Conservation (phyloP, 2,113 vertebrate genomes). For the Oplegnathus fasciatus region DNA sequence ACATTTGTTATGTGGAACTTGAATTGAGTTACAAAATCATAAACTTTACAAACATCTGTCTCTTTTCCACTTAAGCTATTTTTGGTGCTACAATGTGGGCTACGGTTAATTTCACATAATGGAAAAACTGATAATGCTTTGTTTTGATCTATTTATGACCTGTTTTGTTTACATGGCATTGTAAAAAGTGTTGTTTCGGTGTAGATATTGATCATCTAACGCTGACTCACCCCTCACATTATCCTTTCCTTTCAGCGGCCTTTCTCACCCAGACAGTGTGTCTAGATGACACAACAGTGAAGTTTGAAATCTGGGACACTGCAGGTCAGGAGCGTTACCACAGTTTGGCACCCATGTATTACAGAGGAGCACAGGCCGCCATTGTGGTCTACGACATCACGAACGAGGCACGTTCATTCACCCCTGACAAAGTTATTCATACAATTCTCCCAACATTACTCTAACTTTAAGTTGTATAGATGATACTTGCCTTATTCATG, state of each 20-base stretch:
- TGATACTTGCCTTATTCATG: background rate
- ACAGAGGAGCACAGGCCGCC: constrained; percentile 98
- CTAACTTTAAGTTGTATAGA: background rate
- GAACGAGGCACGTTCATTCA: constrained; percentile 88
- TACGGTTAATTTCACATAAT: background rate
- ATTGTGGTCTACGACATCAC: constrained; percentile 99
- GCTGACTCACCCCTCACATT: constrained; percentile 5
- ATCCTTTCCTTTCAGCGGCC: constrained; percentile 86
- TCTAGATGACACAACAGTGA: constrained; percentile 98
- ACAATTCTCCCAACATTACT: background rate
- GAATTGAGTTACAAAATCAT: background rate
- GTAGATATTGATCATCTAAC: background rate
- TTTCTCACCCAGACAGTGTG: constrained; percentile 99
- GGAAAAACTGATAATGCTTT: background rate
- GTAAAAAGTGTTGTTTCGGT: background rate
- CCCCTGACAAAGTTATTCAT: background rate
- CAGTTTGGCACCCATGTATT: constrained; percentile 99
- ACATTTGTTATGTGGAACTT: background rate
- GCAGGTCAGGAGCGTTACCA: constrained; percentile 98
- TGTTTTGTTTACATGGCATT: background rate
- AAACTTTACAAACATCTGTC: background rate
- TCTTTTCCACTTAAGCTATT: background rate
- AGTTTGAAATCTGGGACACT: constrained; percentile 99
- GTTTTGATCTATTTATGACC: background rate
- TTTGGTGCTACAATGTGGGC: background rate